Percentiles rank a stretch among this genome's conserved stretches.
phyloP scores from a whole-genome alignment of 1,140 invertebrate species.

The Luehdorfia chinensis region DNA sequence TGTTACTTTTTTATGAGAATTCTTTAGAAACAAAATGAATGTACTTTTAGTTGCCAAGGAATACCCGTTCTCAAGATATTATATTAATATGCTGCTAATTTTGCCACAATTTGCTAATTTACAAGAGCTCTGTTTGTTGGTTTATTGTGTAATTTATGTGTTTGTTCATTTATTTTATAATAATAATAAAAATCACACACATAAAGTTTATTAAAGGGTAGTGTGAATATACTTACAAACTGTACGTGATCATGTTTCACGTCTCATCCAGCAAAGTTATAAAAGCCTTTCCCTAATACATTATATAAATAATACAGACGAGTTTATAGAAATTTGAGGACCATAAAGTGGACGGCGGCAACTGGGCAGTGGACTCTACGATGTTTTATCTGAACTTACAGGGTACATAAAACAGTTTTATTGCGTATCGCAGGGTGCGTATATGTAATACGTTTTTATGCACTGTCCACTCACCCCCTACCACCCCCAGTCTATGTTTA shows the following conservation, averaged over 20 bases:
- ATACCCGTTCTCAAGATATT: no score
- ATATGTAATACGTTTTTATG: conserved; percentile 51
- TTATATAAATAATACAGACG: conserved; percentile 30
- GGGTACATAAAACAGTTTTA: conserved; percentile 65
- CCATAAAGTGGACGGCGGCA: conserved; percentile 58
- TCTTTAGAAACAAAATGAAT: no score
- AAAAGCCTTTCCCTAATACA: conserved; percentile 7
- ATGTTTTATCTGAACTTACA: conserved; percentile 55
- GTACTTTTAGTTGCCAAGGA: no score
- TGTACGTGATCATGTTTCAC: conserved; percentile 3
- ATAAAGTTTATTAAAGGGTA: no score
- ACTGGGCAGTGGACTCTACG: conserved; percentile 40
- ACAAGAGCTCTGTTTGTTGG: no score
- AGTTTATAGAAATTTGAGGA: conserved; percentile 71
- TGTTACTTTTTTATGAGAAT: no score
- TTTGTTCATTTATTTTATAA: no score
- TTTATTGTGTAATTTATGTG: no score
- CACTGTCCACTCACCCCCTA: conserved; percentile 28
- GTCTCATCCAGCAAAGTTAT: neutral
- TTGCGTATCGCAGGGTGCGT: conserved; percentile 38
- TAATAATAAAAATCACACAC: no score
- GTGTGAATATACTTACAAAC: no score
- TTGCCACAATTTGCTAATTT: no score
- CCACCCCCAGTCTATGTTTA: conserved; percentile 40
- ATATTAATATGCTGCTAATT: no score